These are phyloP conservation scores for Psittacus erithacus DNA, from an alignment of 2,113 vertebrate species.

Conservation along the genomic window DNA sequence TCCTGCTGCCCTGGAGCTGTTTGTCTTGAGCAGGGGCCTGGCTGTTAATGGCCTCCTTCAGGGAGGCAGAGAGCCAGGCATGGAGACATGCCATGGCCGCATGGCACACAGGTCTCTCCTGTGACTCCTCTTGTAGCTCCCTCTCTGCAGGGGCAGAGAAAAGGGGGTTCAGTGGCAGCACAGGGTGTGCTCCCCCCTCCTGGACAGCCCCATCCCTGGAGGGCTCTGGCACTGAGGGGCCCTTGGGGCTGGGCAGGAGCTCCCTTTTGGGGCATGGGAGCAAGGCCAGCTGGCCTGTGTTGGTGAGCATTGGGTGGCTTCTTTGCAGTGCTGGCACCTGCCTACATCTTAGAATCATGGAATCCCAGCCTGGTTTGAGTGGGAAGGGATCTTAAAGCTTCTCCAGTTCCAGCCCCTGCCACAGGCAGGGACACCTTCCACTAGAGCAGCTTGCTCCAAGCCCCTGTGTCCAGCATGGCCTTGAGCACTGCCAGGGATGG, in stretches of 20 bases:
- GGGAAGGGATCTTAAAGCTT: not conserved
- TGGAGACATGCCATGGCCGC: accelerated
- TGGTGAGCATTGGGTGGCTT: accelerated
- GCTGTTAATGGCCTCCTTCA: not conserved
- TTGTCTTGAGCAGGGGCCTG: conserved; percentile 45
- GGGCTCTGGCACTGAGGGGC: not conserved
- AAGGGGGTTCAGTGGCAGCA: accelerated
- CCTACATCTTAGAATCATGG: not conserved
- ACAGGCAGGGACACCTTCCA: not conserved
- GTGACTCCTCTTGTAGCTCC: not conserved
- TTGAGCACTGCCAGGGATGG: not conserved
- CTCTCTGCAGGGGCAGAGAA: not conserved
- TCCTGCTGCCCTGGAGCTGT: not conserved
- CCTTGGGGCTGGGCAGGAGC: accelerated
- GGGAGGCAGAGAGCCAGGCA: not conserved
- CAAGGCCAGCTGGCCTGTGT: accelerated
- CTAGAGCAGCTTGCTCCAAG: too few species aligned
- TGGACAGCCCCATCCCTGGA: not conserved
- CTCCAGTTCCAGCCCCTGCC: not conserved
- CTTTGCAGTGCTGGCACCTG: not conserved
- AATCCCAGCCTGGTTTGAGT: not conserved
- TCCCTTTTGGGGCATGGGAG: accelerated
- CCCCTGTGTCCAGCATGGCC: too few species aligned
- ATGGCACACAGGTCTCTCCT: accelerated
- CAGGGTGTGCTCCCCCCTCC: accelerated